Conservation (phyloP, 2,113 vertebrate species). For the Crotalus viridis region DNA sequence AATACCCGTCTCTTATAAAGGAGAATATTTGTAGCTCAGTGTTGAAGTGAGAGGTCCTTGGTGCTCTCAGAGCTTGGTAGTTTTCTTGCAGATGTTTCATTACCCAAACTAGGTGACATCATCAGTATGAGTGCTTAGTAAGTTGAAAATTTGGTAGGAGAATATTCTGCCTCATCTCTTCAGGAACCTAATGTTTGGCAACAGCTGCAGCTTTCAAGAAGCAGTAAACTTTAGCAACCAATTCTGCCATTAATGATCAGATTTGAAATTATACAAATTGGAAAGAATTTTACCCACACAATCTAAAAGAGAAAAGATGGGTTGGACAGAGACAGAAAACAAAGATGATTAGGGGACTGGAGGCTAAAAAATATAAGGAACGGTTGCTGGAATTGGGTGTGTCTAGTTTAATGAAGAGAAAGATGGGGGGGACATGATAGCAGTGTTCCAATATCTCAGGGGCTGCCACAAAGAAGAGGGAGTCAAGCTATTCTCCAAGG, state of each 20-base stretch:
- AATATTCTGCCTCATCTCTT: neutral
- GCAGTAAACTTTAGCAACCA: neutral
- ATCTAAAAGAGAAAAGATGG: neutral
- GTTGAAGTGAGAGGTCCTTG: neutral
- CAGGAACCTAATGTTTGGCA: neutral
- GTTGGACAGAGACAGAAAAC: neutral
- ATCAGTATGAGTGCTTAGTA: neutral
- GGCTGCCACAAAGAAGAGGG: no score
- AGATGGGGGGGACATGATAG: no score
- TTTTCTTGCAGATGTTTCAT: neutral
- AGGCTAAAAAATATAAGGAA: no score
- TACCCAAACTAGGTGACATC: neutral
- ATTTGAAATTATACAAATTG: neutral
- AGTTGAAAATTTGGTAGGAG: neutral
- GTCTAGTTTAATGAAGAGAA: no score
- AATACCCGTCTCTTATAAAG: neutral
- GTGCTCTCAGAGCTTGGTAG: neutral
- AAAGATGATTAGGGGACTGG: no score
- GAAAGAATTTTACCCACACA: neutral
- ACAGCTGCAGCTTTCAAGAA: neutral
- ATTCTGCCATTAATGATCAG: neutral
- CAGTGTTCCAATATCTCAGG: no score
- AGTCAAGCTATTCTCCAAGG: no score
- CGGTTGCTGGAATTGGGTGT: no score
- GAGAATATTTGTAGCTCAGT: neutral